These are phyloP conservation scores for Excalfactoria chinensis DNA, from an alignment of 2,113 vertebrate genomes.

Conservation along the genomic window DNA sequence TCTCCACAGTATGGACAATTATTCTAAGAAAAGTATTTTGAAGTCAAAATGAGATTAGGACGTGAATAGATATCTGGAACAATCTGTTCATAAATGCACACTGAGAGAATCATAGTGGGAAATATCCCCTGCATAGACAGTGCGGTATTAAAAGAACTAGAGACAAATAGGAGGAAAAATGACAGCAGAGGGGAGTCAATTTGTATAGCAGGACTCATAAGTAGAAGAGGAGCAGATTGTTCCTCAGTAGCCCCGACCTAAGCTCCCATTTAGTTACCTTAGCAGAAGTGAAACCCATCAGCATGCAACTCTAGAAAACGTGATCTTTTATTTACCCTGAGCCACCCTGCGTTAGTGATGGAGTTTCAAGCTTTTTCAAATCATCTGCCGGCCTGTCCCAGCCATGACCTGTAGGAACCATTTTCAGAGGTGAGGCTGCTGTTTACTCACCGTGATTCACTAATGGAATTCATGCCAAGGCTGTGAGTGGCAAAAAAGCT, in stretches of 20 bases:
- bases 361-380: not conserved
- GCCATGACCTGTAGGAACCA: not conserved
- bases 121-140: not conserved
- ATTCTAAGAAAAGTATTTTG: slow-evolving; percentile 42
- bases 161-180: not conserved
- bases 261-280: not conserved
- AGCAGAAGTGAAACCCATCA: not conserved
- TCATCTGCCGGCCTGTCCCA: not conserved
- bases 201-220: not conserved
- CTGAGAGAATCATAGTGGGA: not conserved
- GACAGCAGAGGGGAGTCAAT: not conserved
- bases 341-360: not conserved
- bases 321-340: not conserved
- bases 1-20: not conserved
- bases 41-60: slow-evolving; percentile 11
- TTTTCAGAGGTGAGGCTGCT: not conserved
- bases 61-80: slow-evolving; percentile 9
- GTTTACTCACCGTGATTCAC: not conserved
- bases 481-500: not conserved
- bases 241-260: not conserved
- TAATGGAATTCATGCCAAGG: not conserved
- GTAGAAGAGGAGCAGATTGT: not conserved
- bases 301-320: not conserved
- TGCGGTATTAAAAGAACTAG: not conserved
- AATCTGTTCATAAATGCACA: slow-evolving; percentile 6